Evolutionary conservation across 2,113 vertebrate genomes (phyloP).

Genomic region (sheep (Ovis aries)): DNA sequence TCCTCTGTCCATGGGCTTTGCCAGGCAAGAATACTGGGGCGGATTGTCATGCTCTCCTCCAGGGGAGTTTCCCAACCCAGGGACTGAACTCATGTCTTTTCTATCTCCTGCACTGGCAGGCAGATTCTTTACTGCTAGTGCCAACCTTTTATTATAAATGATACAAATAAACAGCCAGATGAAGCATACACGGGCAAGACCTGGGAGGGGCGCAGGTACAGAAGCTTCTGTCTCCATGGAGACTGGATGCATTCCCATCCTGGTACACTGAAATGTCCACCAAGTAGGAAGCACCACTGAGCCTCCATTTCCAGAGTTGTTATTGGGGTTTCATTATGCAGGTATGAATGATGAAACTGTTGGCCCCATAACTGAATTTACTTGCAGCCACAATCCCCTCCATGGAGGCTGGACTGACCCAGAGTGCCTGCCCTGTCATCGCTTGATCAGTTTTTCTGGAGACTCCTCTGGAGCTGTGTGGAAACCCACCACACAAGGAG

Average conservation of each 20-base stretch:
- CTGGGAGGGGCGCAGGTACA: background rate
- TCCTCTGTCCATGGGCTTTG: background rate
- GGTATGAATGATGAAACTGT: background rate
- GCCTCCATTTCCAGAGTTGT: background rate
- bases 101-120: background rate
- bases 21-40: background rate
- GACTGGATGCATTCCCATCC: accelerated
- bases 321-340: background rate
- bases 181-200: background rate
- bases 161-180: background rate
- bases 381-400: background rate
- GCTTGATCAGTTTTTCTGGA: background rate
- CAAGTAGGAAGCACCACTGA: too few relatives aligned
- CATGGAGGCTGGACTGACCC: background rate
- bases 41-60: background rate
- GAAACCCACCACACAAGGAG: background rate
- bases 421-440: background rate
- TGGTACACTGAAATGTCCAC: background rate
- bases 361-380: background rate
- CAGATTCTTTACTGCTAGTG: background rate
- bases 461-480: background rate
- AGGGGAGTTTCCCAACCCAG: background rate
- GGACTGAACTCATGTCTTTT: background rate
- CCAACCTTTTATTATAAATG: background rate
- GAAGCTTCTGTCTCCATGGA: background rate